Percentiles rank a stretch among this genome's conserved stretches.
Conservation (phyloP, 2,113 vertebrate species). For the Nettapus auritus region DNA sequence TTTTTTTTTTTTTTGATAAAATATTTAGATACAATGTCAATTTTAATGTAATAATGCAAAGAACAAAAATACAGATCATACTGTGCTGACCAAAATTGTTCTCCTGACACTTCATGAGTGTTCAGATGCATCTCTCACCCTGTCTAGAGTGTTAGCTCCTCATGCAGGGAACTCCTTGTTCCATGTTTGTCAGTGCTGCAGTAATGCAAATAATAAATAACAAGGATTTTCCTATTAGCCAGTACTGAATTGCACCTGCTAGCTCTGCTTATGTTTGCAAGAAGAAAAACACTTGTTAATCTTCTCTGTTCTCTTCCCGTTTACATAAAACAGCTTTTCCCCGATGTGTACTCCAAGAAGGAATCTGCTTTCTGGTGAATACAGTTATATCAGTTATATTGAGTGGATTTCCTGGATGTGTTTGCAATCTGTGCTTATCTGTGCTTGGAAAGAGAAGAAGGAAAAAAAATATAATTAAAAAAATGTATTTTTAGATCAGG, state of each 20-base stretch:
- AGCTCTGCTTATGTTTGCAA: not conserved
- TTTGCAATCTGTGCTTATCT: not conserved
- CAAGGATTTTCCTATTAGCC: not conserved
- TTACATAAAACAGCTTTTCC: not conserved
- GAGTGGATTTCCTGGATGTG: not conserved
- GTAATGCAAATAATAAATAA: not conserved
- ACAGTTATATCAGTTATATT: not conserved
- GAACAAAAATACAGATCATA: not conserved
- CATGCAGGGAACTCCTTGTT: not conserved
- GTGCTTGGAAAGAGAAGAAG: not conserved
- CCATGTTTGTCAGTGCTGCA: not conserved
- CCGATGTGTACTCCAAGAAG: not conserved
- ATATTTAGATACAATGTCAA: not conserved
- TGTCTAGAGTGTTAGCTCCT: not conserved
- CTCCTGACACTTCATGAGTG: not conserved
- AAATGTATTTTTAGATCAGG: not conserved
- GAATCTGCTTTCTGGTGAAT: not conserved
- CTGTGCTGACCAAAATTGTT: not conserved
- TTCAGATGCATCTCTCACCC: not conserved
- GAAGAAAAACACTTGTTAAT: not conserved
- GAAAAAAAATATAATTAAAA: not conserved
- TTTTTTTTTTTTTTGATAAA: not conserved
- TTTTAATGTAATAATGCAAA: not conserved
- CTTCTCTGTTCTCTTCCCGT: not conserved
- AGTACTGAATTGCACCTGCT: not conserved